A percentile compares a stretch with the other conserved stretches of the same genome.
These are phyloP conservation scores for Alviniconcha strummeri DNA, from an alignment of 2,888 invertebrate species.

Conservation along the genomic window DNA sequence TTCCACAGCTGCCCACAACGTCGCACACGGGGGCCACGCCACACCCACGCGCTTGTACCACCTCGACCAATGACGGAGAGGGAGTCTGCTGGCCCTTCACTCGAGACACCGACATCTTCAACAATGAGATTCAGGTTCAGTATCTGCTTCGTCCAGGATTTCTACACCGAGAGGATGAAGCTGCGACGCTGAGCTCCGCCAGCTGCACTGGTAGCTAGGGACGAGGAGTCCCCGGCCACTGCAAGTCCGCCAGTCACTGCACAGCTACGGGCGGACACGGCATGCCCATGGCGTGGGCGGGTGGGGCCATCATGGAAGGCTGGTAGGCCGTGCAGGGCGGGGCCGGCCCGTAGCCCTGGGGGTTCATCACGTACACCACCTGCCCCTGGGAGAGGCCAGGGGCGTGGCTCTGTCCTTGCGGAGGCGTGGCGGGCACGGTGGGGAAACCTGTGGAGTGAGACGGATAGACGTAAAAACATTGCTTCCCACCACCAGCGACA, in stretches of 20 bases:
- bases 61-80: too few relatives aligned
- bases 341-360: conserved; percentile 28
- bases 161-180: too few relatives aligned
- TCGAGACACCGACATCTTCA: too few relatives aligned
- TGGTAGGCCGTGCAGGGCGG: conserved; percentile 33
- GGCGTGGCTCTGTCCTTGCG: conserved; percentile 32
- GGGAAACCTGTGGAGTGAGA: conserved; percentile 49
- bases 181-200: too few relatives aligned
- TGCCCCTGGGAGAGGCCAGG: conserved; percentile 34
- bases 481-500: conserved; percentile 38
- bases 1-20: too few relatives aligned
- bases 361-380: conserved; percentile 48
- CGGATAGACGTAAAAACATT: conserved; percentile 48
- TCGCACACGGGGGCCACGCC: too few relatives aligned
- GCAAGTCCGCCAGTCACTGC: conserved; percentile 14
- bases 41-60: too few relatives aligned
- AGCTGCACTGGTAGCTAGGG: too few relatives aligned
- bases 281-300: conserved; percentile 29
- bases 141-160: too few relatives aligned
- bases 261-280: conserved; percentile 31
- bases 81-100: too few relatives aligned
- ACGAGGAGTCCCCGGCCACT: too few relatives aligned
- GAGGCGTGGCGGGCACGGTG: conserved; percentile 36
- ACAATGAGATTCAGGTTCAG: too few relatives aligned
- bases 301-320: conserved; percentile 26